Evolutionary conservation across 37 sponge, comb jelly and placozoan genomes (phyloP).

Genomic region (Cladorhizidae sp.): DNA sequence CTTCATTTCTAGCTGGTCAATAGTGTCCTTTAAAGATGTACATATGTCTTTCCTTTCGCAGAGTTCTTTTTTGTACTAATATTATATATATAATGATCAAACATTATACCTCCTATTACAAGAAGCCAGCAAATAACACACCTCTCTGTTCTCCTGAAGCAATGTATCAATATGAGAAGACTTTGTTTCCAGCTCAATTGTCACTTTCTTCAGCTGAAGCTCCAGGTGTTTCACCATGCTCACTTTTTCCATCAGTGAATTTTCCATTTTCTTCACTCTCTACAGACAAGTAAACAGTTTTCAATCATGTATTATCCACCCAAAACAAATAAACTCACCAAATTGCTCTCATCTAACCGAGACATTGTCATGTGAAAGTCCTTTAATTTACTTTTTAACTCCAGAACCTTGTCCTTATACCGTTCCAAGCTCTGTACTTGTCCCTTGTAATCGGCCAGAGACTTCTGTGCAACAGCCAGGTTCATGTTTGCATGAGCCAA

Average conservation of each 20-base stretch:
- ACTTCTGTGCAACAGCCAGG: slow-evolving; percentile 15
- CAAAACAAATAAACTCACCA: slow-evolving; percentile 6
- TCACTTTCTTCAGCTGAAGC: not conserved
- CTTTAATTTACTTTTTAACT: not conserved
- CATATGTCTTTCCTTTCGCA: not conserved
- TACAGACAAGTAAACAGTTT: not conserved
- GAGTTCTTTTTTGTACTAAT: not conserved
- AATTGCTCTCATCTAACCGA: not conserved
- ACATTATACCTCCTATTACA: not conserved
- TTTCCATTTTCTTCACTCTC: not conserved
- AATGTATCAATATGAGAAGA: not conserved
- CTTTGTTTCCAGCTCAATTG: slow-evolving; percentile 6
- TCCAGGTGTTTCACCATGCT: slow-evolving; percentile 7
- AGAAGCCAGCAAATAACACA: not conserved
- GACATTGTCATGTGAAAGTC: not conserved
- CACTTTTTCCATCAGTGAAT: not conserved
- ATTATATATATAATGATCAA: too few relatives aligned
- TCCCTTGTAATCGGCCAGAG: not conserved
- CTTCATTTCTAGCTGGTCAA: not conserved
- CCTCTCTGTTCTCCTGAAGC: slow-evolving; percentile 32
- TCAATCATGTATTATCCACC: too few relatives aligned
- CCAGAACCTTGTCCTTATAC: slow-evolving; percentile 11
- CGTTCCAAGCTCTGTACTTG: not conserved
- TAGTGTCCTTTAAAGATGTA: not conserved
- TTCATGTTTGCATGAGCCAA: slow-evolving; percentile 17